Base-by-base conservation (phyloP, 2,797 vertebrate genomes). In the Pseudomugil gertrudae region DNA sequence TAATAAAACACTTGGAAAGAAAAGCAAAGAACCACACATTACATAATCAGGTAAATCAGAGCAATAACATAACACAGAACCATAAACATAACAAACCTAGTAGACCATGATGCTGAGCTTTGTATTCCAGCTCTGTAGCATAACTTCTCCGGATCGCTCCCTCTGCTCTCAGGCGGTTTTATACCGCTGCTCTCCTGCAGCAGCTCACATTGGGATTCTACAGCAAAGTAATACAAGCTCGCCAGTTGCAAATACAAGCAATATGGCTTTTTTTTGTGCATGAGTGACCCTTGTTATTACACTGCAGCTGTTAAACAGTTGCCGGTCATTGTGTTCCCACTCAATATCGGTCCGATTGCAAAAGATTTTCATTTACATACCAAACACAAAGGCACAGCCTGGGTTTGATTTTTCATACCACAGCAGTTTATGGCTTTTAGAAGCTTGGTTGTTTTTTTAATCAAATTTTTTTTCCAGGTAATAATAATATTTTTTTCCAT, bases 231-330 rank as follows among this genome's bases (percentile, higher is more conserved):
- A 51, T 27, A 27, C 19, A 14, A 52, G 50, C 26, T 27, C 29
- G 26, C 29, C 50, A 29, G 50, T 19, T 52, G 50, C 50, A 52
- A 15, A 52, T 27, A 27, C 50, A 52, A 29, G 50, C 8, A 27
- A 52, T 52, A 29, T 52, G 15, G 26, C 9, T 52, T 52, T 52
- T 52, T 52, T 26, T 24, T 15, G 26, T 7, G 50, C 50, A 52
- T 52, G 50, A 52, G 15, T 52, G 50, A 15, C 26, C 26, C 26
- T 26, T 52, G 24, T 52, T 26, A 52, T 52, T 52, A 52, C 26
- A 52, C 23, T 52, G 50, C 50, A 52, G 50, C 50, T 52, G 50
- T 52, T 52, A 52, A 52, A 26, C 48, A 51, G 23, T 51, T 27
- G 14, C 50, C 17, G 50, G 50, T 29, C 50, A 17, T 17, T 10